Evolutionary conservation across 2,113 vertebrate species (phyloP).

Genomic region (Sinocyclocheilus anshuiensis): DNA sequence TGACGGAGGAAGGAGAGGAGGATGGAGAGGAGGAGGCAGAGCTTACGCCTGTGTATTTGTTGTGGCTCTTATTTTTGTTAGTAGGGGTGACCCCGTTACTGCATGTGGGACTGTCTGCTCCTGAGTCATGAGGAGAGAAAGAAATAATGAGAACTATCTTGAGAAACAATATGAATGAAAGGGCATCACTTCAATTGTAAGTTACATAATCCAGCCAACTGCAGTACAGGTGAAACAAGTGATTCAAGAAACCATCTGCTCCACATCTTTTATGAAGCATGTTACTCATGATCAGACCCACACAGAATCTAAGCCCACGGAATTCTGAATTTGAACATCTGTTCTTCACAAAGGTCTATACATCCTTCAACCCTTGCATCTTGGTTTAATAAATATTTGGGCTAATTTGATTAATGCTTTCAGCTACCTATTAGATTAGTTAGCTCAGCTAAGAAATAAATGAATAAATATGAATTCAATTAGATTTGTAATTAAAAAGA

Average conservation of each 20-base stretch:
- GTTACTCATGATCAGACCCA: constrained; percentile 7
- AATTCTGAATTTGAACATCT: background rate
- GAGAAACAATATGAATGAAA: background rate
- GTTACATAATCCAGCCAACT: background rate
- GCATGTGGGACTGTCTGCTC: constrained; percentile 94
- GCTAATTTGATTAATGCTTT: background rate
- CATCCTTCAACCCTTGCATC: background rate
- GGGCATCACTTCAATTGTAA: background rate
- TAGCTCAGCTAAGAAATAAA: background rate
- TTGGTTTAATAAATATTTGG: background rate
- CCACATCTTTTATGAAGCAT: background rate
- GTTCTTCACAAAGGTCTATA: background rate
- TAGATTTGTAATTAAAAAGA: background rate
- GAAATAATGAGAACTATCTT: background rate
- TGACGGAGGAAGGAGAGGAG: constrained; percentile 95
- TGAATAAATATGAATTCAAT: background rate
- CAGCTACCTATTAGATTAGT: background rate
- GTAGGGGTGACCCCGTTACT: constrained; percentile 89
- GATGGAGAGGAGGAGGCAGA: constrained; percentile 91
- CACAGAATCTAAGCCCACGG: background rate
- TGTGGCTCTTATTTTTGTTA: constrained; percentile 89
- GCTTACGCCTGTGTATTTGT: constrained; percentile 91
- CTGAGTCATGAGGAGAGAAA: constrained; percentile 66
- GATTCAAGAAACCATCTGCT: constrained; percentile 11
- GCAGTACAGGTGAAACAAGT: background rate